Conservation (phyloP, 2,888 invertebrate genomes). For the Sussaba pulchella region DNA sequence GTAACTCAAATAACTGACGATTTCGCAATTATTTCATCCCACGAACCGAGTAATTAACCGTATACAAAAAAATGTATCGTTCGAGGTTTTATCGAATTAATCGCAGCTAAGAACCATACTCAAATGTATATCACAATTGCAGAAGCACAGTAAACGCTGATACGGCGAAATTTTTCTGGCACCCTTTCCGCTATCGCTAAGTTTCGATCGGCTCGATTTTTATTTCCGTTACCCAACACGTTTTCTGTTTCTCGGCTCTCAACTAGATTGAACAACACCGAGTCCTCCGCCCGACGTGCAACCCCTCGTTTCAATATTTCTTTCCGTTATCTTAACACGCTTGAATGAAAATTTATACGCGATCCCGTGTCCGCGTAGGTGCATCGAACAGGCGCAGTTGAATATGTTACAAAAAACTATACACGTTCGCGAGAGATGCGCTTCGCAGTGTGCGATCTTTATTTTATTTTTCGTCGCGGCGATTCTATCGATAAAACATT, state of each 20-base stretch:
- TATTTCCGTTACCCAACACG: constrained; percentile 5
- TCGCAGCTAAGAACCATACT: too few relatives aligned
- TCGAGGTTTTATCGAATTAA: too few relatives aligned
- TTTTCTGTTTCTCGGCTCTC: background rate
- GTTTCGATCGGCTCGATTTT: background rate
- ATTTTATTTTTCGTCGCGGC: constrained; percentile 2
- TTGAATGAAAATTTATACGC: constrained; percentile 8
- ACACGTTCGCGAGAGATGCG: background rate
- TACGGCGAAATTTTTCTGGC: background rate
- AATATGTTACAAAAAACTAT: background rate
- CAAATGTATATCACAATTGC: too few relatives aligned
- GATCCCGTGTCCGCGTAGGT: background rate
- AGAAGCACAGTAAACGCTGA: background rate
- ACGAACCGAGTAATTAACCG: too few relatives aligned
- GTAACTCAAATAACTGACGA: too few relatives aligned
- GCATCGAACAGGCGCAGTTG: background rate
- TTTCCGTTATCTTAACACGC: constrained; percentile 1
- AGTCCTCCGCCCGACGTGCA: background rate
- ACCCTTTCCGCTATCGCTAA: background rate
- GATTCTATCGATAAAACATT: background rate
- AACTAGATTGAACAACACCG: constrained; percentile 6
- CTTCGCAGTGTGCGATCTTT: background rate
- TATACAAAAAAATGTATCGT: too few relatives aligned
- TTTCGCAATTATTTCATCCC: too few relatives aligned
- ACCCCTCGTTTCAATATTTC: constrained; percentile 16